Evolutionary conservation across 2,888 invertebrate species (phyloP).

Genomic region (Chorisops tibialis): DNA sequence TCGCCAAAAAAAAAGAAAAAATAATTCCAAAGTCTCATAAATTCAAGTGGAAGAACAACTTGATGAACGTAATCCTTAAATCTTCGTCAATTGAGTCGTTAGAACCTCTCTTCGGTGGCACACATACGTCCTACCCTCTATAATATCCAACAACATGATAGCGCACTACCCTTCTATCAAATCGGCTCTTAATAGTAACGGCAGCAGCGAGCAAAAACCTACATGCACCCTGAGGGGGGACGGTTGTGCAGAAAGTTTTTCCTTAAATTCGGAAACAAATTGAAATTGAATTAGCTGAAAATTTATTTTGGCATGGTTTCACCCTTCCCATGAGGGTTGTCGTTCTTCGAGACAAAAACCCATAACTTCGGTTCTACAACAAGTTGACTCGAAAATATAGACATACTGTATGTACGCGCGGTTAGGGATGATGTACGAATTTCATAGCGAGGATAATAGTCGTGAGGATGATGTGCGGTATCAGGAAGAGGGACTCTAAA

Average conservation of each 20-base stretch:
- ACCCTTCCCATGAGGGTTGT: constrained; percentile 23
- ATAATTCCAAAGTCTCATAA: constrained; percentile 19
- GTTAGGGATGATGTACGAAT: constrained; percentile 5
- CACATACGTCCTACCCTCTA: constrained; percentile 10
- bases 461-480: constrained; percentile 13
- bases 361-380: too few relatives aligned
- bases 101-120: constrained; percentile 16
- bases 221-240: constrained; percentile 20
- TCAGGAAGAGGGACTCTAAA: background rate
- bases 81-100: constrained; percentile 28
- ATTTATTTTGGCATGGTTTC: constrained; percentile 26
- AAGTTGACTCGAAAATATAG: too few relatives aligned
- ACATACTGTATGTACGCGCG: background rate
- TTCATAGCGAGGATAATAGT: constrained; percentile 14
- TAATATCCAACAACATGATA: constrained; percentile 23
- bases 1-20: too few relatives aligned
- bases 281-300: constrained; percentile 29
- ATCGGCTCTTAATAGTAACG: background rate
- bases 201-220: background rate
- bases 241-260: constrained; percentile 27
- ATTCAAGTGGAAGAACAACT: constrained; percentile 7
- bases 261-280: constrained; percentile 29
- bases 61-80: constrained; percentile 23
- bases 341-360: constrained; percentile 11
- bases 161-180: background rate